Base-by-base conservation (phyloP, 2,113 vertebrate genomes). In the Psittacus erithacus region DNA sequence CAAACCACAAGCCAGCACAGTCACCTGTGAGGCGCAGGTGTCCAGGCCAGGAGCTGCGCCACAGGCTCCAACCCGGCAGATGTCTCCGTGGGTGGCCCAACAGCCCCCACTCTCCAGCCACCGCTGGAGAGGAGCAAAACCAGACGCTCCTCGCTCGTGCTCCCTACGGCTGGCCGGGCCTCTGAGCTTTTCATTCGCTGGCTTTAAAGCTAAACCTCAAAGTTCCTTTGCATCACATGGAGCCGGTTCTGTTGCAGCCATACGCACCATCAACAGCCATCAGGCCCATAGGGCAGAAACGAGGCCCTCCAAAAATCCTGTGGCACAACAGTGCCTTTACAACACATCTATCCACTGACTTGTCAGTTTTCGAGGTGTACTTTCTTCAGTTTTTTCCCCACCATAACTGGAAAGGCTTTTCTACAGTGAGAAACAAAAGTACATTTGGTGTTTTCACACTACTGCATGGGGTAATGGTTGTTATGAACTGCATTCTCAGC, bases 271-370 rank as follows among this genome's bases (percentile, higher is more conserved):
- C 18, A 17, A 2, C n/a, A 41, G 59, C 22, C 46, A 1, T 7
- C 0, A 6, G 29, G 13, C 16, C 44, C 31, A 1, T 19, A 3
- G 3, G 47, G 49, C 16, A 2, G 4, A 17, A 29, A 31, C 19
- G 0, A 55, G 33, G 29, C 22, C 47, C 38, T 28, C 28, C 47
- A n/a, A 12, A 39, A 29, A 15, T 5, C 60, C 23, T 8, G n/a
- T 47, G 41, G 2, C 1, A 9, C 13, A 19, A 1, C 2, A 31
- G 7, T 0, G 1, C 29, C 0, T 13, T 28, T 1, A 3, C 31
- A 62, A 41, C 31, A 5, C 28, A 17, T 15, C 27, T 11, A 1
- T 7, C 8, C 10, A 2, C 24, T 11, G 43, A 5, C 15, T 8
- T 27, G 1, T 2, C 11, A 8, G 10, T 35, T 44, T 63, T 31